Base-by-base conservation (phyloP, 2,888 invertebrate genomes). In the Hypena proboscidalis region DNA sequence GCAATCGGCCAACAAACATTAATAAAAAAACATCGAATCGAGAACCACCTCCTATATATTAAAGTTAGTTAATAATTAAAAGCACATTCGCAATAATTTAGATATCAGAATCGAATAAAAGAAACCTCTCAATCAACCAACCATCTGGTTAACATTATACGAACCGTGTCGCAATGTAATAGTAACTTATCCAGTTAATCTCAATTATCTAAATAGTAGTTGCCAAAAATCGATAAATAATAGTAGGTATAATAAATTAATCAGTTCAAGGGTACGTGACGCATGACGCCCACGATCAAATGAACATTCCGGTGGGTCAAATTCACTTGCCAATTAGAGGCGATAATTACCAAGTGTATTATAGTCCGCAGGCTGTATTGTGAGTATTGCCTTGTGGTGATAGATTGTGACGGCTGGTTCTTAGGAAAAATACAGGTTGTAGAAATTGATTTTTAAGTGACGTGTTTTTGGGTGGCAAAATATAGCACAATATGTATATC, bases 181-280 rank as follows among this genome's bases (percentile, higher is more conserved):
- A 42, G 13, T 27, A 41, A 59, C 57, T 52, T 69, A 64, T 70
- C 69, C 59, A 65, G 60, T 53, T 69, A 67, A 76, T 76, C 74
- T 68, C 57, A 68, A 70, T 69, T 57, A 78, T 69, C 73, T 76
- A 58, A 78, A 77, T 77, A 63, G 70, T 67, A 47, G 68, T 73
- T 67, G 68, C 74, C 71, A 66, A 78, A 81, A 79, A 77, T 70
- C 77, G 67, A 80, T 79, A 74, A 74, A 72, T 77, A 72, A 75
- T 75, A 60, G 63, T 65, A 62, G 58, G 65, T 57, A 58, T 41
- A 64, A 57, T 68, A n/a, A n/a, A n/a, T n/a, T n/a, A 75, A 72
- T 70, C 68, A 71, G 77, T 74, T 75, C 82, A 83, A 77, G 80
- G 81, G 58, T 60, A 44, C 17, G 7, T 5, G 46, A 65, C 65